Evolutionary conservation across 2,113 vertebrate species (phyloP).

Genomic region (Phrynosoma blainvillii): DNA sequence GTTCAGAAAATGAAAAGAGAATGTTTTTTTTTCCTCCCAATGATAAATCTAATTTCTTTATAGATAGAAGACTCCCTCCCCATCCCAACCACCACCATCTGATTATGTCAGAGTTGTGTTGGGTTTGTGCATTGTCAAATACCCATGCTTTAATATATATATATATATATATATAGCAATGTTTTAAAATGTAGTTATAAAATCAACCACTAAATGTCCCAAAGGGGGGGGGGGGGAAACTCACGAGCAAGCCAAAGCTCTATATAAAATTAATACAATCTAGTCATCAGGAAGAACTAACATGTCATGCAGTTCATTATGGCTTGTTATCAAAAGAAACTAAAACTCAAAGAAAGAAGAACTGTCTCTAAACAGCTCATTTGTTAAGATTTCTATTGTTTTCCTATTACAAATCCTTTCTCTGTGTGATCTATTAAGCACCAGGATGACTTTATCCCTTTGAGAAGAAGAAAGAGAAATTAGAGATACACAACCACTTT

Average conservation of each 20-base stretch:
- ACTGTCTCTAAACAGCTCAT: slow-evolving; percentile 24
- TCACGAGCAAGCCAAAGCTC: slow-evolving; percentile 38
- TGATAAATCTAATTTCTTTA: slow-evolving; percentile 83
- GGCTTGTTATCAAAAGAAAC: slow-evolving; percentile 48
- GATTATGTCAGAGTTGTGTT: slow-evolving; percentile 79
- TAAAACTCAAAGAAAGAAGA: slow-evolving; percentile 43
- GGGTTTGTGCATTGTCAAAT: slow-evolving; percentile 69
- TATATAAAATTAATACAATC: slow-evolving; percentile 29
- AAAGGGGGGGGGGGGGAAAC: slow-evolving; percentile 1
- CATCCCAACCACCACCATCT: slow-evolving; percentile 34
- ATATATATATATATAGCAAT: slow-evolving; percentile 20
- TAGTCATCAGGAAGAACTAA: slow-evolving; percentile 16
- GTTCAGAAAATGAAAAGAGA: slow-evolving; percentile 85
- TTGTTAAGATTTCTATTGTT: slow-evolving; percentile 39
- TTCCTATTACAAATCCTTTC: slow-evolving; percentile 49
- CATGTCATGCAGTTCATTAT: slow-evolving; percentile 25
- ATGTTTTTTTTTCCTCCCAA: slow-evolving; percentile 70
- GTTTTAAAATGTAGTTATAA: slow-evolving; percentile 68
- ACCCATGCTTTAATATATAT: slow-evolving; percentile 21
- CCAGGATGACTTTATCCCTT: slow-evolving; percentile 40
- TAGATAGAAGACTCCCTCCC: slow-evolving; percentile 73
- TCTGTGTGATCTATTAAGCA: slow-evolving; percentile 59
- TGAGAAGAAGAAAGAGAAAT: neutral
- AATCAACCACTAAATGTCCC: neutral
- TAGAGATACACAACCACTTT: neutral